Evolutionary conservation across 2,113 vertebrate species (phyloP).

Genomic region (Paracanthobrama guichenoti): DNA sequence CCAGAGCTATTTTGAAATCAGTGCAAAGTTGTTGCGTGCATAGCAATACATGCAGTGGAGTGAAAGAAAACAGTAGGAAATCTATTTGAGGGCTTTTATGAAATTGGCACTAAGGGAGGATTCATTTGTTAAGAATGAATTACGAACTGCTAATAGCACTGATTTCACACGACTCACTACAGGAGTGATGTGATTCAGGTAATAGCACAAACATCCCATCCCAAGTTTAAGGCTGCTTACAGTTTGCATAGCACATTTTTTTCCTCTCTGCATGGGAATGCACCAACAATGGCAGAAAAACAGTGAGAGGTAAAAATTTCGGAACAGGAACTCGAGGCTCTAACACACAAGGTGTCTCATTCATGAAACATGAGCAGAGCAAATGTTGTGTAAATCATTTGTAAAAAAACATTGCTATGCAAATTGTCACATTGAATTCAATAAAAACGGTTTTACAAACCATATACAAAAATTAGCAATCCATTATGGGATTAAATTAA

Average conservation of each 20-base stretch:
- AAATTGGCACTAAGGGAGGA: not conserved
- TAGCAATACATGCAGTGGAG: not conserved
- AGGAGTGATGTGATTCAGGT: not conserved
- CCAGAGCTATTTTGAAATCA: constrained; percentile 18
- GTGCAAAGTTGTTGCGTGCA: not conserved
- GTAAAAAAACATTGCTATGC: not conserved
- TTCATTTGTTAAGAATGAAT: not conserved
- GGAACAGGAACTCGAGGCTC: not conserved
- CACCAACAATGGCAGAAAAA: not conserved
- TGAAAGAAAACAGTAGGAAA: not conserved
- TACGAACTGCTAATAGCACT: not conserved
- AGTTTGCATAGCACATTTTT: not conserved
- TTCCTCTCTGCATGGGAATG: not conserved
- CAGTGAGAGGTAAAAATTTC: no score
- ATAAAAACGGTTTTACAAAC: not conserved
- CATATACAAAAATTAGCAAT: not conserved
- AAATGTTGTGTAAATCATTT: not conserved
- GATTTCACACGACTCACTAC: not conserved
- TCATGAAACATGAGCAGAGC: constrained; percentile 14
- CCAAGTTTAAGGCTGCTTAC: not conserved
- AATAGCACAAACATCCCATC: not conserved
- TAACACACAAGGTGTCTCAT: no score
- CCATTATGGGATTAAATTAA: not conserved
- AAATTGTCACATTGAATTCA: not conserved
- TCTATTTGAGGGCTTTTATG: not conserved